phyloP scores from a whole-genome alignment of 2,888 invertebrate species.

The Myathropa florea region DNA sequence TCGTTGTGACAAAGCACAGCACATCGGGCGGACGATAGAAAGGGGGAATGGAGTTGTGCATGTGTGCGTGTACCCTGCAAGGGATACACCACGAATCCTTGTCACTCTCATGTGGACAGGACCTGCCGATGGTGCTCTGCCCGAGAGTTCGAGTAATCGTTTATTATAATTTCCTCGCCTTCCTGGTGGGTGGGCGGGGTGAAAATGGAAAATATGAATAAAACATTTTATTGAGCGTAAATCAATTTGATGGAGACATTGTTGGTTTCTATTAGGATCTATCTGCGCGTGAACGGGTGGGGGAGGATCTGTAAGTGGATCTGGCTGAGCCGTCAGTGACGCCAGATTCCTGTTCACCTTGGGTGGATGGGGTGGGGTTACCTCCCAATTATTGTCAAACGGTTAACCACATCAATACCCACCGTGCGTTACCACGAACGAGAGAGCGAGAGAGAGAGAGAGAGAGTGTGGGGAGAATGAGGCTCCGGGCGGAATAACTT shows the following conservation, averaged over 20 bases:
- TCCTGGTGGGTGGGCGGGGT: not conserved
- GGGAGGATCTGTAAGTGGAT: not conserved
- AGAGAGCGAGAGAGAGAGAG: not conserved
- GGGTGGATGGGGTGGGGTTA: no score
- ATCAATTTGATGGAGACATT: slow-evolving; percentile 55
- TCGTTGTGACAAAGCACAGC: slow-evolving; percentile 42
- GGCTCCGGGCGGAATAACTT: slow-evolving; percentile 35
- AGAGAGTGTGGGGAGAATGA: not conserved
- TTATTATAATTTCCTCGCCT: slow-evolving; percentile 32
- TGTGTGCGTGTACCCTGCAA: slow-evolving; percentile 26
- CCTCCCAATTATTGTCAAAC: slow-evolving; percentile 33
- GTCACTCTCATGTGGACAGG: slow-evolving; percentile 31
- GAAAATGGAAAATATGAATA: slow-evolving; percentile 53
- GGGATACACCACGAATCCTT: slow-evolving; percentile 23
- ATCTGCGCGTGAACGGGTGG: slow-evolving; percentile 29
- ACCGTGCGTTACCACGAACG: not conserved
- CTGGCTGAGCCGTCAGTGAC: not conserved
- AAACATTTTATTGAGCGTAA: slow-evolving; percentile 63
- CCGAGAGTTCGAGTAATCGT: slow-evolving; percentile 39
- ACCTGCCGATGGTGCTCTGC: not conserved
- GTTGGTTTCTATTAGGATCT: slow-evolving; percentile 22
- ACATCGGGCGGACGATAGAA: slow-evolving; percentile 11
- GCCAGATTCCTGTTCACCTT: no score
- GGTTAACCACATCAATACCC: slow-evolving; percentile 46
- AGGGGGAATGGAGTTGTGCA: slow-evolving; percentile 45